Evolutionary conservation across 2,113 vertebrate species (phyloP), one percentile per base, ranked within the genome.

Genomic region (Daphoenositta chrysoptera): DNA sequence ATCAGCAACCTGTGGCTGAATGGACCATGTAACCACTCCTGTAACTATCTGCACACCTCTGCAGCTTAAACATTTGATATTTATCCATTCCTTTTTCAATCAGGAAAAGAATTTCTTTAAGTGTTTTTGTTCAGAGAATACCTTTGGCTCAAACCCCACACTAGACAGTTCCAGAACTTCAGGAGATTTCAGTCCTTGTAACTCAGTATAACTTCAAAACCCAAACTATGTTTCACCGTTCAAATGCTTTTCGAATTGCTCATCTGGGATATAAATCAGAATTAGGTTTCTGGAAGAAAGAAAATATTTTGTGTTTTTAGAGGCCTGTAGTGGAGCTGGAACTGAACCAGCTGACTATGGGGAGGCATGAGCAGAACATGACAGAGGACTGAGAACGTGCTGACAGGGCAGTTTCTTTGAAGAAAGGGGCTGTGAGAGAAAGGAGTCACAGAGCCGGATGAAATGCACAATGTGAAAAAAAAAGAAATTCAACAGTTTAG

Each of bases 231-330:
- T 45, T 92, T 69, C 68, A 15, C 20, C 53, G 31, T 75, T 81
- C 58, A 17, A 66, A 68, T 48, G 27, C 7, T 70, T 86, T 91
- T 81, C 26, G 60, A 81, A 64, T 87, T 93, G 51, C 47, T 94
- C 91, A 82, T 93, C 68, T 89, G 80, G 89, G 76, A 66, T 71
- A 86, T 89, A 93, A 94, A 93, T 83, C 86, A 90, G 64, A 97
- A 92, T 13, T 60, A 94, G 42, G 56, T 83, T 86, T 88, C 82
- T 90, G 79, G 44, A 90, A 92, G 71, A 89, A 94, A 80, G 87
- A 94, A 94, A 93, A 90, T 90, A 94, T 92, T 95, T 93, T 71
- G 20, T 89, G 86, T 87, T 94, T 96, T 92, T 71, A 82, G 65
- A 94, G 83, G 83, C 90, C 92, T 93, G 73, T 71, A 71, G 79